Percentiles rank a stretch among this genome's conserved stretches.
Conservation (phyloP, 2,113 vertebrate genomes). For the Panthera tigris region DNA sequence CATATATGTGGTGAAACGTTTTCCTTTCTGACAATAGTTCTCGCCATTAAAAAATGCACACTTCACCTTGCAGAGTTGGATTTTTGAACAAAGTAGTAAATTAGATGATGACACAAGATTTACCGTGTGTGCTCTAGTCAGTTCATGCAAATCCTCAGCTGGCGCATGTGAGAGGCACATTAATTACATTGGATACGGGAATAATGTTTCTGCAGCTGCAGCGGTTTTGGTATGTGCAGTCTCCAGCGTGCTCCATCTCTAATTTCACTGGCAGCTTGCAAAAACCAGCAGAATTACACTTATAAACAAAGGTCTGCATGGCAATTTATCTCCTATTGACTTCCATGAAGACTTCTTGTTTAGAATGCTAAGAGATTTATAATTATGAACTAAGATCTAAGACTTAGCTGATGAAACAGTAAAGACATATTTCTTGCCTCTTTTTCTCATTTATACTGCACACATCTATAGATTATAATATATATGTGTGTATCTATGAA, state of each 20-base stretch:
- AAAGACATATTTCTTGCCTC: not conserved
- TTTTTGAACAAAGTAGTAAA: constrained; percentile 65
- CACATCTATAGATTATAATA: not conserved
- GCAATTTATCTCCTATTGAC: constrained; percentile 64
- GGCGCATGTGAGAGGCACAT: constrained; percentile 26
- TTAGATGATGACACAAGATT: constrained; percentile 62
- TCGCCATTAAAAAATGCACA: constrained; percentile 48
- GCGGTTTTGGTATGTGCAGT: constrained; percentile 69
- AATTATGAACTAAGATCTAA: constrained; percentile 37
- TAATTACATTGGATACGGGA: constrained; percentile 62
- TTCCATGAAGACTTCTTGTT: constrained; percentile 43
- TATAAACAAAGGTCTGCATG: constrained; percentile 68
- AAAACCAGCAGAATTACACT: constrained; percentile 67
- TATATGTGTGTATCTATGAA: not conserved
- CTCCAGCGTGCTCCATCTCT: constrained; percentile 52
- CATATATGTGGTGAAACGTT: not conserved
- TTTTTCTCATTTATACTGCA: not conserved
- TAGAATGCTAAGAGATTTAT: constrained; percentile 1
- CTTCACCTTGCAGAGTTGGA: not conserved
- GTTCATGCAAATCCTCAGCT: constrained; percentile 60
- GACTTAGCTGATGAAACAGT: constrained; percentile 36
- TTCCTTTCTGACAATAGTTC: not conserved
- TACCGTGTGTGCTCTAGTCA: constrained; percentile 61
- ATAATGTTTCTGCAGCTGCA: constrained; percentile 75
- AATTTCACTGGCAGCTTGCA: constrained; percentile 74